Conservation (phyloP, 2,797 vertebrate genomes). For the Lagocephalus sceleratus region DNA sequence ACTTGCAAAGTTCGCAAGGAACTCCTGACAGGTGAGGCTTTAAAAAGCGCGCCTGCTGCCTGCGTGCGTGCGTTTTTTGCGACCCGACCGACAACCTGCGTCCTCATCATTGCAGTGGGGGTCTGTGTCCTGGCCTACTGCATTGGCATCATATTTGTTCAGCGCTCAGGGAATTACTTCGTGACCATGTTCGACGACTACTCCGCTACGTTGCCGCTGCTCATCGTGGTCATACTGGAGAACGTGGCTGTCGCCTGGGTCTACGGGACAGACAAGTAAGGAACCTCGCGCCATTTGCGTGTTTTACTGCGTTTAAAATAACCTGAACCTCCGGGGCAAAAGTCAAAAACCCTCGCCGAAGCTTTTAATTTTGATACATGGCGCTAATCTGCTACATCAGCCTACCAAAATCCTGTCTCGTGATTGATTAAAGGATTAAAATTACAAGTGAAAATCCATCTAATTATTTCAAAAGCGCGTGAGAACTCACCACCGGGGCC, state of each 20-base stretch:
- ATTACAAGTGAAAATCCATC: too few relatives aligned
- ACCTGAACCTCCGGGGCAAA: too few relatives aligned
- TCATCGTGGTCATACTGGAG: slow-evolving; percentile 92
- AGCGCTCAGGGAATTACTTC: slow-evolving; percentile 96
- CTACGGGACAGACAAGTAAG: slow-evolving; percentile 94
- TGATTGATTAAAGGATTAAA: too few relatives aligned
- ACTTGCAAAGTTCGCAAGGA: slow-evolving; percentile 96
- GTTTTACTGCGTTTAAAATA: too few relatives aligned
- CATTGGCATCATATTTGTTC: slow-evolving; percentile 93
- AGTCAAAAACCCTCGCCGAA: too few relatives aligned
- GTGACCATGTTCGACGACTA: slow-evolving; percentile 98
- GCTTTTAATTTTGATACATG: too few relatives aligned
- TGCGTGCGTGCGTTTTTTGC: too few relatives aligned
- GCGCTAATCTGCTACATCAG: too few relatives aligned
- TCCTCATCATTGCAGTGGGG: slow-evolving; percentile 75
- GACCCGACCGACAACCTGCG: background rate
- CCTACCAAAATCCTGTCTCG: too few relatives aligned
- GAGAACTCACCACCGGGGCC: slow-evolving; percentile 9
- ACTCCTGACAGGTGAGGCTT: slow-evolving; percentile 83
- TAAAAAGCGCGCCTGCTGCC: background rate
- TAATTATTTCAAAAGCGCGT: background rate
- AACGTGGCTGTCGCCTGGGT: slow-evolving; percentile 89
- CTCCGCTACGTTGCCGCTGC: slow-evolving; percentile 91
- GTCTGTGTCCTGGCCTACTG: slow-evolving; percentile 88
- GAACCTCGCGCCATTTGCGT: too few relatives aligned